A percentile compares a stretch with the other conserved stretches of the same genome.
Conservation (phyloP, 2,113 vertebrate species). For the Dromaius novaehollandiae region DNA sequence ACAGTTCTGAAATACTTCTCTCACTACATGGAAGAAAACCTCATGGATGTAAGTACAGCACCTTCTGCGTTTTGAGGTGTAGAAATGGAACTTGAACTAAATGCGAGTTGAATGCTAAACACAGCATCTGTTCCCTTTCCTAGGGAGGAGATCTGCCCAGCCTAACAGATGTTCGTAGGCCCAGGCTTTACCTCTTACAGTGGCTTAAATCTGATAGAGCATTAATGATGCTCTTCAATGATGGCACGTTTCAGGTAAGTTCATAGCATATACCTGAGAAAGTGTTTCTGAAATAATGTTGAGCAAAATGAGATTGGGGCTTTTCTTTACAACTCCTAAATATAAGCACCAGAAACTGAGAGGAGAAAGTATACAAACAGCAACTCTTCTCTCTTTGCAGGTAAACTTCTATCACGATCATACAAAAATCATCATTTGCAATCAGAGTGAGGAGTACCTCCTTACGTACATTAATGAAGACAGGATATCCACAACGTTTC, state of each 20-base stretch:
- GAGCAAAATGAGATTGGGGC: not conserved
- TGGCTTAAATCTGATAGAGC: constrained; percentile 98
- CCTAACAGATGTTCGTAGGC: constrained; percentile 85
- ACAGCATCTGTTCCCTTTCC: not conserved
- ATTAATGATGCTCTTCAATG: constrained; percentile 98
- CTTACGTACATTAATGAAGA: constrained; percentile 98
- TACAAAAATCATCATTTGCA: constrained; percentile 96
- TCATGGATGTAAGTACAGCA: constrained; percentile 94
- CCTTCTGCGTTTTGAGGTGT: not conserved
- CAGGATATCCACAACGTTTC: constrained; percentile 90
- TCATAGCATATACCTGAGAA: not conserved
- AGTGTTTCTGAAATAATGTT: not conserved
- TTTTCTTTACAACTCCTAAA: not conserved
- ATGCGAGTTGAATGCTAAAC: not conserved
- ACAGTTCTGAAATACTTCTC: constrained; percentile 98
- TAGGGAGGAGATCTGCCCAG: constrained; percentile 93
- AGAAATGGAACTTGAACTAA: not conserved
- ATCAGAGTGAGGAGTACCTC: constrained; percentile 91
- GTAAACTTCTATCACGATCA: constrained; percentile 99
- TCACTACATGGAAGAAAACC: constrained; percentile 99
- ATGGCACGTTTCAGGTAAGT: constrained; percentile 97
- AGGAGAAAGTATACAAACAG: not conserved
- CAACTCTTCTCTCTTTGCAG: constrained; percentile 65
- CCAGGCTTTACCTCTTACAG: constrained; percentile 93
- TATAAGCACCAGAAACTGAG: not conserved